A percentile compares a stretch with the other conserved stretches of the same genome.
These are phyloP conservation scores for Trematocara macrostoma DNA, from an alignment of 2,113 vertebrate genomes.

Conservation along the genomic window DNA sequence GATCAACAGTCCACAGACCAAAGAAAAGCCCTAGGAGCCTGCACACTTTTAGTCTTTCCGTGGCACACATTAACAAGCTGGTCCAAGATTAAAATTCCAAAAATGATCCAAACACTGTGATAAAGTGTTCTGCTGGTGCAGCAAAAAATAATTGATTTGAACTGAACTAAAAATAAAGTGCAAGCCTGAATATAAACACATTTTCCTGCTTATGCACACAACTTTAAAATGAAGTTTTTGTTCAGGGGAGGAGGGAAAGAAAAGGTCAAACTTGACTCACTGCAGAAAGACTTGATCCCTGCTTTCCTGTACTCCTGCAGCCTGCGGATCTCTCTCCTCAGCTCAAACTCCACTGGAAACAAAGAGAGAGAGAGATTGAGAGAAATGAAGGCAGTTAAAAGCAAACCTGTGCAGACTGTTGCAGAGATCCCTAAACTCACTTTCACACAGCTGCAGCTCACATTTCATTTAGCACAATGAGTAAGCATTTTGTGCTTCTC, in stretches of 20 bases:
- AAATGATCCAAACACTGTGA: neutral
- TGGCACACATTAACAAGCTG: neutral
- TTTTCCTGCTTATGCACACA: neutral
- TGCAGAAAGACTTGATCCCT: constrained; percentile 94
- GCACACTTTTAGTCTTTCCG: neutral
- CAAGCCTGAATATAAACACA: neutral
- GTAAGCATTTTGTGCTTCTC: neutral
- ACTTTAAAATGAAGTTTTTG: neutral
- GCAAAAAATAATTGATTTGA: neutral
- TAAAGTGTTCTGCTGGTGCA: neutral
- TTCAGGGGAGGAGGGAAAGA: neutral
- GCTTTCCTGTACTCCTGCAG: constrained; percentile 92
- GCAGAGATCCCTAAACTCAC: neutral
- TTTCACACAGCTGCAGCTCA: neutral
- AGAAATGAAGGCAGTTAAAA: neutral
- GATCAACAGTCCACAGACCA: neutral
- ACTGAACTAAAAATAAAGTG: neutral
- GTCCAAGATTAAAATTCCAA: neutral
- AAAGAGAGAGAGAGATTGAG: neutral
- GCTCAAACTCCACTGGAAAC: constrained; percentile 91
- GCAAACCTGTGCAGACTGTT: neutral
- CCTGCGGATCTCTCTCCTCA: constrained; percentile 86
- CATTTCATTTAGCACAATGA: neutral
- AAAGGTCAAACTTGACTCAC: constrained; percentile 76
- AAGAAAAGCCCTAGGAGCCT: neutral